Evolutionary conservation across 2,888 invertebrate species (phyloP).

Genomic region (Dicyrtoma fusca): DNA sequence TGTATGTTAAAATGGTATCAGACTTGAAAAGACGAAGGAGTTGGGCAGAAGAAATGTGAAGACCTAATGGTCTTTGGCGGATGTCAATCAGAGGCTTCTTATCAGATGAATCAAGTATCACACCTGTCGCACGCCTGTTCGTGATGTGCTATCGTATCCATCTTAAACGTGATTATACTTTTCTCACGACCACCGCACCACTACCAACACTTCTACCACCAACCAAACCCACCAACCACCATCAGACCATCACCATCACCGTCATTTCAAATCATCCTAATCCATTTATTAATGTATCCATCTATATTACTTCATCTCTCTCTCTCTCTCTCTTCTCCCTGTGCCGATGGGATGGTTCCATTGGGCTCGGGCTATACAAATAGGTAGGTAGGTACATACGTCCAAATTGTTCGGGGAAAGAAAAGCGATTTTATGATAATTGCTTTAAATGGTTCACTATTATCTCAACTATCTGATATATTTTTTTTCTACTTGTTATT

Average conservation of each 20-base stretch:
- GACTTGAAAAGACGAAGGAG: not conserved
- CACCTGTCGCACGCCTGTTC: conserved; percentile 55
- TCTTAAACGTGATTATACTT: conserved; percentile 40
- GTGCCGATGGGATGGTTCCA: too few species aligned
- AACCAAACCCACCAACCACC: too few species aligned
- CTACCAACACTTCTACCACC: not conserved
- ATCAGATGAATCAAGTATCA: conserved; percentile 54
- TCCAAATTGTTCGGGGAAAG: too few species aligned
- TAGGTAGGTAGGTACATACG: too few species aligned
- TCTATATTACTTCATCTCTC: not conserved
- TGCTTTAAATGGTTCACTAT: too few species aligned
- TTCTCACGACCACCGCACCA: conserved; percentile 36
- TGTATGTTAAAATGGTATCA: conserved; percentile 30
- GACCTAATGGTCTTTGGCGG: conserved; percentile 55
- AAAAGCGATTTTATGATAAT: too few species aligned
- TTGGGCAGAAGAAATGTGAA: conserved; percentile 9
- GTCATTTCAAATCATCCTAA: conserved; percentile 1
- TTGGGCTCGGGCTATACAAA: too few species aligned
- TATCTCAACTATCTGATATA: too few species aligned
- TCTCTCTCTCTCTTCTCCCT: conserved; percentile 1
- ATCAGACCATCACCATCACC: conserved; percentile 9
- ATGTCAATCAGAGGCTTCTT: conserved; percentile 54
- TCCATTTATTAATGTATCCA: conserved; percentile 14
- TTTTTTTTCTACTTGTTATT: too few species aligned
- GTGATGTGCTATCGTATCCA: conserved; percentile 37